A percentile compares a stretch with the other conserved stretches of the same genome.
Evolutionary conservation across 2,888 invertebrate species (phyloP).

Genomic region (Cephus sareptanus): DNA sequence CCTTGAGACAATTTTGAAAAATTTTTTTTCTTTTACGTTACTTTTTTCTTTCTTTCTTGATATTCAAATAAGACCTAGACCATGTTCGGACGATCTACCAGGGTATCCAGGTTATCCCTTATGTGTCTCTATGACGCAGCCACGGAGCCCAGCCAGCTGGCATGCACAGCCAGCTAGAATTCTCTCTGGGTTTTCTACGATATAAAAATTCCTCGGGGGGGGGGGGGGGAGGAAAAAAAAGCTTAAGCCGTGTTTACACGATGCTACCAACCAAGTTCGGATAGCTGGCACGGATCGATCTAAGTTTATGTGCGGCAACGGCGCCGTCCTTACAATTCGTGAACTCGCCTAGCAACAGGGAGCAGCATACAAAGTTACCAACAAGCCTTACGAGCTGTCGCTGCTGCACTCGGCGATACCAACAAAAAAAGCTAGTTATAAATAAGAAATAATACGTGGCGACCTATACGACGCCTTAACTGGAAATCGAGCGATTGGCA

Average conservation of each 20-base stretch:
- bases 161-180: not conserved
- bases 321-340: constrained; percentile 45
- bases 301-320: constrained; percentile 46
- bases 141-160: not conserved
- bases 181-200: not conserved
- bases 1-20: not conserved
- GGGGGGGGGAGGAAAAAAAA: not conserved
- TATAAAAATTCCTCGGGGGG: not conserved
- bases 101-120: not conserved
- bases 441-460: not conserved
- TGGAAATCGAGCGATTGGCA: not conserved
- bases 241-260: not conserved
- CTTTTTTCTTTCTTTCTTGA: not conserved
- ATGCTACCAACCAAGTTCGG: constrained; percentile 8
- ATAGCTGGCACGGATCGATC: constrained; percentile 41
- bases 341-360: constrained; percentile 51
- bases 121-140: not conserved
- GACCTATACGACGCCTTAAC: not conserved
- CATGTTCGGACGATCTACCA: not conserved
- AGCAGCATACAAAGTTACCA: not conserved
- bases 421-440: not conserved
- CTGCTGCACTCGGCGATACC: not conserved
- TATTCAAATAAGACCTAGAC: no score
- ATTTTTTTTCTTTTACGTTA: not conserved
- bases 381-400: not conserved